Evolutionary conservation across 2,888 invertebrate species (phyloP).

Genomic region (Willowsia nigromaculata): DNA sequence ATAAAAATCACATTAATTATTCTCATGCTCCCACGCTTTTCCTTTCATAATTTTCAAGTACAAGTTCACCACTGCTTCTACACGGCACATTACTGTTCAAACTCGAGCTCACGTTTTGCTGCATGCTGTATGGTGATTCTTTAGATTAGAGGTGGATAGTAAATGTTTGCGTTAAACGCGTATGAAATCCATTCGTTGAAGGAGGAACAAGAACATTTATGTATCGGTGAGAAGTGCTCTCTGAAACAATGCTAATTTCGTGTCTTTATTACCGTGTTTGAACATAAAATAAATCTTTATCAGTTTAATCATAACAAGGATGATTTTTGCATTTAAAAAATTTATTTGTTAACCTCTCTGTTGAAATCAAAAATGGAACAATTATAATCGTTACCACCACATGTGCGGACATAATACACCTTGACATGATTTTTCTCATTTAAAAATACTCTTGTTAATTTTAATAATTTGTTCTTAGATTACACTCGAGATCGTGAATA

Average conservation of each 20-base stretch:
- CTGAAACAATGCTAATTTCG: neutral
- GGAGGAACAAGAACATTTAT: neutral
- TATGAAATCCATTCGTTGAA: neutral
- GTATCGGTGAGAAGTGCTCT: conserved; percentile 38
- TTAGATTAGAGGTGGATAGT: too few relatives aligned
- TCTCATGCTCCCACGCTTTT: conserved; percentile 48
- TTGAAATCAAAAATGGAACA: conserved; percentile 38
- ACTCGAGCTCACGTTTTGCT: neutral
- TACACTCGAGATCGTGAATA: neutral
- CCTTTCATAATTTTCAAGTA: conserved; percentile 41
- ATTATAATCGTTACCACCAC: neutral
- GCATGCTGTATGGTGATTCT: too few relatives aligned
- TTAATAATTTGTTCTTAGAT: neutral
- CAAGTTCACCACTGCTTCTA: conserved; percentile 13
- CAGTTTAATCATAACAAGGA: neutral
- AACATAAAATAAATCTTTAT: neutral
- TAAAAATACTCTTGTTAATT: neutral
- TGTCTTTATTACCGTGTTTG: neutral
- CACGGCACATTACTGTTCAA: neutral
- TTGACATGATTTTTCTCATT: conserved; percentile 12
- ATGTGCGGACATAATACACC: neutral
- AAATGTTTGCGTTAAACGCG: too few relatives aligned
- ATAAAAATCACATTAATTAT: conserved; percentile 57
- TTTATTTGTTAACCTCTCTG: neutral
- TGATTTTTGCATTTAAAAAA: neutral